Evolutionary conservation across 2,888 invertebrate species (phyloP).

Genomic region (Pristionchus japonicus): DNA sequence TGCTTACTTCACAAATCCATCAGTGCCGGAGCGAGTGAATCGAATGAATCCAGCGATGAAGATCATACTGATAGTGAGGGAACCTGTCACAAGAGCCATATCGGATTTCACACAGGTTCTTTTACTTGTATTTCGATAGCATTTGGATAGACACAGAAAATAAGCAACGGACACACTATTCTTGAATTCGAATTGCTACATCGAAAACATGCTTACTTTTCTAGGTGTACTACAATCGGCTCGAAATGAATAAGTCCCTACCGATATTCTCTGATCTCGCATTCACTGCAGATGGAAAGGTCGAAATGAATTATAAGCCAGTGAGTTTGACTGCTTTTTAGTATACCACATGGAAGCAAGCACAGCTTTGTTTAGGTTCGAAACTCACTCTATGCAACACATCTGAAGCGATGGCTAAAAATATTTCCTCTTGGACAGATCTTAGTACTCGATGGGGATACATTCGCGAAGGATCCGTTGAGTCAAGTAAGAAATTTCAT

Average conservation of each 20-base stretch:
- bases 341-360: neutral
- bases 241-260: constrained; percentile 71
- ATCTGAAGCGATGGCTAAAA: constrained; percentile 91
- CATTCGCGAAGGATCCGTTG: constrained; percentile 90
- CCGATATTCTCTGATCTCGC: constrained; percentile 76
- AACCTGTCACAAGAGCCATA: constrained; percentile 90
- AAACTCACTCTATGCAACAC: constrained; percentile 90
- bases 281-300: constrained; percentile 75
- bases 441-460: constrained; percentile 90
- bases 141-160: no score
- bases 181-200: neutral
- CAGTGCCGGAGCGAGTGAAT: constrained; percentile 92
- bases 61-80: constrained; percentile 91
- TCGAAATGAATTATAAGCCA: constrained; percentile 75
- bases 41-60: constrained; percentile 94
- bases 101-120: constrained; percentile 72
- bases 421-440: constrained; percentile 92
- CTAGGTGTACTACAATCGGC: constrained; percentile 70
- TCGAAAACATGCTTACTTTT: constrained; percentile 29
- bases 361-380: constrained; percentile 68
- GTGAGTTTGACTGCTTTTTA: neutral
- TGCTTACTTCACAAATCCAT: constrained; percentile 94
- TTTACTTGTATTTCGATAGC: no score
- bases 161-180: no score
- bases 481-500: constrained; percentile 80